Evolutionary conservation across 2,888 invertebrate species (phyloP).

Genomic region (Papilio gigon): DNA sequence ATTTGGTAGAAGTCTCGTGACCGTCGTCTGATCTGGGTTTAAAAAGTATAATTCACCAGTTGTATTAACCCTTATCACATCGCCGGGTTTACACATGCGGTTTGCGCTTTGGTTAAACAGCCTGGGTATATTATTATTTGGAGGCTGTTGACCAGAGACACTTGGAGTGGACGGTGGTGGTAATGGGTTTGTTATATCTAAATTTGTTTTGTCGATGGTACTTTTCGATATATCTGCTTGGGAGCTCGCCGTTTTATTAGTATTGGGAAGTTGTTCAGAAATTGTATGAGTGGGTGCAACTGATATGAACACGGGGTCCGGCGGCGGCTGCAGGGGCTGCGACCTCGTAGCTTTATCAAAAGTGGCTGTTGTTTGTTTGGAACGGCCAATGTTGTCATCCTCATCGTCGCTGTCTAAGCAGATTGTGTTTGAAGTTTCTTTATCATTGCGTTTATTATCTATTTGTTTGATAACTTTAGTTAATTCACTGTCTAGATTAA

Average conservation of each 20-base stretch:
- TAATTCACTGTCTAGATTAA: constrained; percentile 16
- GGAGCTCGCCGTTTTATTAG: too few relatives aligned
- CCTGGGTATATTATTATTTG: neutral
- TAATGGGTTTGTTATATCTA: neutral
- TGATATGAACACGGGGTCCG: neutral
- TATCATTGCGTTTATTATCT: neutral
- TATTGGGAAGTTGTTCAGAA: neutral
- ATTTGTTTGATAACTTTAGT: neutral
- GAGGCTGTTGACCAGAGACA: neutral
- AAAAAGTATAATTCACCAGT: neutral
- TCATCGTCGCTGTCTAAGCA: constrained; percentile 36
- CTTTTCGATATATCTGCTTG: neutral
- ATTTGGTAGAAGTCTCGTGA: neutral
- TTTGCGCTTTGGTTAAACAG: neutral
- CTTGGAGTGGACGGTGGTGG: neutral
- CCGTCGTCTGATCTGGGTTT: neutral
- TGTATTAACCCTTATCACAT: constrained; percentile 12
- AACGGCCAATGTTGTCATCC: neutral
- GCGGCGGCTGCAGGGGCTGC: neutral
- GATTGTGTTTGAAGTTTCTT: neutral
- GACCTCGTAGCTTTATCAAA: neutral
- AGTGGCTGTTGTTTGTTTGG: neutral
- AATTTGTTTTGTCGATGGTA: neutral
- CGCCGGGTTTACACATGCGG: neutral
- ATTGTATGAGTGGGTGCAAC: neutral